Evolutionary conservation across 2,888 invertebrate species (phyloP), one percentile per base, ranked within the genome.

Genomic region (Ametastegia equiseti): DNA sequence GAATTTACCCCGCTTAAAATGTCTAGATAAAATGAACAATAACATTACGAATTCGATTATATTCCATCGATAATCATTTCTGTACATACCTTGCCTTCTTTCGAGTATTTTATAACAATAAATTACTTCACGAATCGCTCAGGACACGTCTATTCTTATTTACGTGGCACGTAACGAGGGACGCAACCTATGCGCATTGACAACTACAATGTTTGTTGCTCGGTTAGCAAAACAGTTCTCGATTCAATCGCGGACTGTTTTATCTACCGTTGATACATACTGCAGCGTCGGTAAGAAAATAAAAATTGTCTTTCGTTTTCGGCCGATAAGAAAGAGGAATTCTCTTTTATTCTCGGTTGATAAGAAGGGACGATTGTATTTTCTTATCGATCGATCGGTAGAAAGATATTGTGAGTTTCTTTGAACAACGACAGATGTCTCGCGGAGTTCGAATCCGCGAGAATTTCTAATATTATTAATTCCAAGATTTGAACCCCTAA

Each of bases 71-170:
- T 60, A 30, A 30, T 30, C 42, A 9, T 13, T 15, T 5, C 13
- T 7, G 15, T 54, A 54, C 54, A 50, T 50, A 75, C 75, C 75
- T 54, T 54, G 50, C 11, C 11, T 75, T 50, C 33, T 75, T 19
- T 9, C 19, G 65, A 54, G 13, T 75, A 54, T 36, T 54, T 54
- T 47, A 6, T n/a, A 30, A 7, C 27, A 27, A 71, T 7, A 19
- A 75, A 9, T 11, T 11, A 50, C 50, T 13, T 47, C 73, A 33
- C 50, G 11, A 45, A 45, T 15, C 23, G 15, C 5, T 13, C 33
- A 9, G 19, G 19, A 75, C 75, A 75, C 50, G 50, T 54, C 75
- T 36, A n/a, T n/a, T 27, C 75, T 75, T 75, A 75, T 75, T 75
- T 75, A 75, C 75, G 75, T 75, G 75, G 75, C 75, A 75, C 11